Conservation (phyloP, 2,888 invertebrate species). For the Xestia c-nigrum region DNA sequence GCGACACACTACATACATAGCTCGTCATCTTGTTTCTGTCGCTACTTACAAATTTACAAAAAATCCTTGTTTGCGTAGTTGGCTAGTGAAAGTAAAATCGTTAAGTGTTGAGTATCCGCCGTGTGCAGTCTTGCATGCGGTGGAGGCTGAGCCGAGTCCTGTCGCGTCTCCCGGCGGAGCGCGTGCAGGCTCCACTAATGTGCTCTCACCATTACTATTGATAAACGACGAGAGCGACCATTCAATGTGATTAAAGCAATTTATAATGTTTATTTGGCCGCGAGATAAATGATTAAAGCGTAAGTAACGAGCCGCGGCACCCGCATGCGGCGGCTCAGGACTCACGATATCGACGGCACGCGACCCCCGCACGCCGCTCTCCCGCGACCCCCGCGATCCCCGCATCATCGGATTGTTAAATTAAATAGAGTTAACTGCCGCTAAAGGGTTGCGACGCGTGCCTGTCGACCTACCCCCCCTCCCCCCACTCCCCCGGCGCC, state of each 20-base stretch:
- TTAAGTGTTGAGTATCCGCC: not conserved
- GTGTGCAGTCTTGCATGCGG: not conserved
- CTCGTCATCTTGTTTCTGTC: not conserved
- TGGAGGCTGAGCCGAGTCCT: not conserved
- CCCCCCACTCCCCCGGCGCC: slow-evolving; percentile 46
- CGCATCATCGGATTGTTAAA: slow-evolving; percentile 70
- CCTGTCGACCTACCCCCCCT: slow-evolving; percentile 48
- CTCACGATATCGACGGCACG: slow-evolving; percentile 61
- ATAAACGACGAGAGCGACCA: slow-evolving; percentile 65
- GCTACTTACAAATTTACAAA: not conserved
- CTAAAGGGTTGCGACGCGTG: slow-evolving; percentile 80
- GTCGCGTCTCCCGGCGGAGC: not conserved
- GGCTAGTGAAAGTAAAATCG: not conserved
- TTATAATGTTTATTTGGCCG: slow-evolving; percentile 81
- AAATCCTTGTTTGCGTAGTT: not conserved
- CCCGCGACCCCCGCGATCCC: slow-evolving; percentile 35
- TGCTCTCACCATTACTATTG: slow-evolving; percentile 50
- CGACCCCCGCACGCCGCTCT: slow-evolving; percentile 52
- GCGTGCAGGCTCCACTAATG: not conserved
- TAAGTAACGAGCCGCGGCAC: slow-evolving; percentile 59
- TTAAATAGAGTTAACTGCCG: slow-evolving; percentile 80
- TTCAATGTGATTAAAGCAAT: slow-evolving; percentile 83
- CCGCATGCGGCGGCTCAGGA: slow-evolving; percentile 65
- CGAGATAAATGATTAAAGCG: slow-evolving; percentile 72
- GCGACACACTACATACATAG: not conserved